phyloP scores from a whole-genome alignment of 2,888 invertebrate genomes.

The Perithous albicinctus region DNA sequence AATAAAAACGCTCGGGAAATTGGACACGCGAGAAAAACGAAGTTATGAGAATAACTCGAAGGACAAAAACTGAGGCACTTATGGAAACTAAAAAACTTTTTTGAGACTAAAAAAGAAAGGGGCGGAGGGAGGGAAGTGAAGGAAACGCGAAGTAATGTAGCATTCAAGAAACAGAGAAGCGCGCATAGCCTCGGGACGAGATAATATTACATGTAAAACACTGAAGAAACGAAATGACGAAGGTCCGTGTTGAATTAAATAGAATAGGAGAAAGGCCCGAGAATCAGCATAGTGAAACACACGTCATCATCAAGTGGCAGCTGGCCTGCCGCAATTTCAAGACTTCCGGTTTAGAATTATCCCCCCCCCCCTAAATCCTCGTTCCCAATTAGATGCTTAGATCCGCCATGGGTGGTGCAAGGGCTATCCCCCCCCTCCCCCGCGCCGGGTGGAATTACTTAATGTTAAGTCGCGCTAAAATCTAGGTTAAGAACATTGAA shows the following conservation, averaged over 20 bases:
- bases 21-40: not conserved
- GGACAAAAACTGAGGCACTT: not conserved
- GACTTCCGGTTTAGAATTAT: slow-evolving; percentile 82
- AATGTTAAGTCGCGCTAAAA: slow-evolving; percentile 76
- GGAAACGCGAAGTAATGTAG: not conserved
- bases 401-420: slow-evolving; percentile 78
- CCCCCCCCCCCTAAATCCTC: slow-evolving; percentile 37
- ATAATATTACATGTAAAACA: slow-evolving; percentile 2
- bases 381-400: slow-evolving; percentile 80
- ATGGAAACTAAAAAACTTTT: not conserved
- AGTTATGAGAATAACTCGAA: not conserved
- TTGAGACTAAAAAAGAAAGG: not conserved
- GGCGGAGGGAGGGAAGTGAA: too few species aligned
- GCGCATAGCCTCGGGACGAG: slow-evolving; percentile 1
- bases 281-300: not conserved
- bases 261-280: slow-evolving; percentile 17
- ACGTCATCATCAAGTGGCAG: slow-evolving; percentile 73
- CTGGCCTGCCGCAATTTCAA: slow-evolving; percentile 80
- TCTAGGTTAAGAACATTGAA: slow-evolving; percentile 75
- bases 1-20: not conserved
- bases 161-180: not conserved
- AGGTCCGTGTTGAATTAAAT: not conserved
- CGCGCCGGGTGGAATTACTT: slow-evolving; percentile 74
- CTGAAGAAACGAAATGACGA: slow-evolving; percentile 1
- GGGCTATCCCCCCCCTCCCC: slow-evolving; percentile 71